These are phyloP conservation scores for Gymnothorax reevesii DNA, from an alignment of 2,797 vertebrate genomes.

Conservation along the genomic window DNA sequence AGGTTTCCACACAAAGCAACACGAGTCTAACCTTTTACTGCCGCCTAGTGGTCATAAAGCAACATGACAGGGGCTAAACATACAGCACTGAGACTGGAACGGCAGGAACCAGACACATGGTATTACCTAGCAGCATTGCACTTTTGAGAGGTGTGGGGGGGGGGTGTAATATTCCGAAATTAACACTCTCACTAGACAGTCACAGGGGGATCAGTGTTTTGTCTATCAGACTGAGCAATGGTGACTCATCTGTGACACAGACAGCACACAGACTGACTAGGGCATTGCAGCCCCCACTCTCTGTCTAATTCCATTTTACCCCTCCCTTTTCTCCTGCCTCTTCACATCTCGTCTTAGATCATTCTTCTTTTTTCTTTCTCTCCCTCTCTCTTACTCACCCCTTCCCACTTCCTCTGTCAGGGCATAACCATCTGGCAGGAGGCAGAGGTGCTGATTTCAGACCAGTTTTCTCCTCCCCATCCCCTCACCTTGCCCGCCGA, in stretches of 20 bases:
- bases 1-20: background rate
- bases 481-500: no score
- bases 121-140: background rate
- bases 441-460: no score
- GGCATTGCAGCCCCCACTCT: background rate
- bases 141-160: background rate
- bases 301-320: background rate
- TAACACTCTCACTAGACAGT: background rate
- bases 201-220: background rate
- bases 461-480: no score
- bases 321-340: background rate
- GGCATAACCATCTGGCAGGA: no score
- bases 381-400: no score
- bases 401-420: no score
- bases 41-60: conserved; percentile 19
- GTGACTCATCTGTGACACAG: conserved; percentile 15
- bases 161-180: background rate
- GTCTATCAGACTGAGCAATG: conserved; percentile 21
- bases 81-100: background rate
- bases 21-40: background rate
- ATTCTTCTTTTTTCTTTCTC: no score
- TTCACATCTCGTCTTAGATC: background rate
- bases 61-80: background rate
- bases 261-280: conserved; percentile 1
- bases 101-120: background rate